These are phyloP conservation scores for Iguana delicatissima DNA, from an alignment of 2,797 vertebrate genomes.

Conservation along the genomic window DNA sequence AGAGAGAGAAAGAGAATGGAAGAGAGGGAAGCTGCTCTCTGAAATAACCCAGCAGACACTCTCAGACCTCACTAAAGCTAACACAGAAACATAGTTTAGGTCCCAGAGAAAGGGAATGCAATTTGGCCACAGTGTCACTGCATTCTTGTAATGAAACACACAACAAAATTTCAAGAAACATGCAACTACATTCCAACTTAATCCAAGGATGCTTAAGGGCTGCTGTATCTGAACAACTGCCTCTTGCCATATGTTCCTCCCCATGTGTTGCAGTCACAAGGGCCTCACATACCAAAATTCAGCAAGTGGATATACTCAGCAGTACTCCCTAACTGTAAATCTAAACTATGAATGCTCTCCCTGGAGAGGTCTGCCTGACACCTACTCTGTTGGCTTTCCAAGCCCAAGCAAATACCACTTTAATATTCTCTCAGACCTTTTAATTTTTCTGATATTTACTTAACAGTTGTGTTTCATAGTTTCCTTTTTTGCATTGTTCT, in stretches of 20 bases:
- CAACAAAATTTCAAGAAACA: neutral
- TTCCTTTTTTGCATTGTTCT: neutral
- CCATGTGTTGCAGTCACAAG: neutral
- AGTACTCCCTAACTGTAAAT: neutral
- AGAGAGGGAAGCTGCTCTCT: slow-evolving; percentile 15
- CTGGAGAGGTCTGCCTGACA: neutral
- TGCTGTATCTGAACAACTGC: neutral
- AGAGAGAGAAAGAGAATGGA: neutral
- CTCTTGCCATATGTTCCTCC: neutral
- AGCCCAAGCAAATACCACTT: neutral
- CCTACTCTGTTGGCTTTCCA: neutral
- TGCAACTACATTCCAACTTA: neutral
- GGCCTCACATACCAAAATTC: neutral
- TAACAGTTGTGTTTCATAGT: neutral
- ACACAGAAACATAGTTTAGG: neutral
- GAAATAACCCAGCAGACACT: slow-evolving; percentile 31
- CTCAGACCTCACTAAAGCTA: neutral
- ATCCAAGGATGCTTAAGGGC: neutral
- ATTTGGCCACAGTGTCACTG: neutral
- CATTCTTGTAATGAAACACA: neutral
- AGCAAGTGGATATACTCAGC: neutral
- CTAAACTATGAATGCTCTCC: neutral
- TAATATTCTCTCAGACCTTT: neutral
- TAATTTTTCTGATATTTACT: neutral
- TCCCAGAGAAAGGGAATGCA: neutral